Percentiles rank a stretch among this genome's conserved stretches.
Evolutionary conservation across 2,888 invertebrate genomes (phyloP).

Genomic region (Schrankia costaestrigalis): DNA sequence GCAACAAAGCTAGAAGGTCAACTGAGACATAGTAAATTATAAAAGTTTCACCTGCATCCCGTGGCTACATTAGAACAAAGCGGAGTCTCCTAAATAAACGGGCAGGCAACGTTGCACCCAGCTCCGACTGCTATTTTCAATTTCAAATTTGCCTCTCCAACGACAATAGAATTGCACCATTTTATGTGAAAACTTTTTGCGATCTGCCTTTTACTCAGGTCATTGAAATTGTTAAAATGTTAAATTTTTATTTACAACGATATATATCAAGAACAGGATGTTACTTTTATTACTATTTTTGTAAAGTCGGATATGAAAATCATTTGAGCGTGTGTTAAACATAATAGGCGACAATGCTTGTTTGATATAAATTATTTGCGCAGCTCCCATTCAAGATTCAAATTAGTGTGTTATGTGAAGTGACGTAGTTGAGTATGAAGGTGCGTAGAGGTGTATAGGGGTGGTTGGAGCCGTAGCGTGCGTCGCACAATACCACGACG

Average conservation of each 20-base stretch:
- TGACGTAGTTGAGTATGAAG: slow-evolving; percentile 38
- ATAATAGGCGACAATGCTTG: slow-evolving; percentile 5
- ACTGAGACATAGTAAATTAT: slow-evolving; percentile 49
- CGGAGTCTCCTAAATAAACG: slow-evolving; percentile 56
- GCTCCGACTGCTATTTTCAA: slow-evolving; percentile 67
- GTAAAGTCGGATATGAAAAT: slow-evolving; percentile 16
- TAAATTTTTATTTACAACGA: slow-evolving; percentile 26
- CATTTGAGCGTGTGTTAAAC: slow-evolving; percentile 8
- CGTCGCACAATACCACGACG: slow-evolving; percentile 57
- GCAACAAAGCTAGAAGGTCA: slow-evolving; percentile 28
- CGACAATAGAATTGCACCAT: slow-evolving; percentile 61
- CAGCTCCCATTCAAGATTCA: slow-evolving; percentile 22
- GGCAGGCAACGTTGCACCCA: slow-evolving; percentile 39
- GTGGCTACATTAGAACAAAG: slow-evolving; percentile 57
- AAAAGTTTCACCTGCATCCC: slow-evolving; percentile 56
- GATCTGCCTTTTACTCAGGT: slow-evolving; percentile 46
- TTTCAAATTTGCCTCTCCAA: slow-evolving; percentile 67
- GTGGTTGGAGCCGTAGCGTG: slow-evolving; percentile 38
- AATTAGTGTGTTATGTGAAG: slow-evolving; percentile 34
- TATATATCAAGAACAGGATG: slow-evolving; percentile 22
- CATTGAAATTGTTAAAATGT: slow-evolving; percentile 45
- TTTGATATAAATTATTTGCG: slow-evolving; percentile 36
- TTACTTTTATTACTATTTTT: slow-evolving; percentile 12
- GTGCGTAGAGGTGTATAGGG: slow-evolving; percentile 46
- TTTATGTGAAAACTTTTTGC: slow-evolving; percentile 58